A percentile compares a stretch with the other conserved stretches of the same genome.
These are phyloP conservation scores for Orthosia gothica DNA, from an alignment of 2,888 invertebrate genomes.

Conservation along the genomic window DNA sequence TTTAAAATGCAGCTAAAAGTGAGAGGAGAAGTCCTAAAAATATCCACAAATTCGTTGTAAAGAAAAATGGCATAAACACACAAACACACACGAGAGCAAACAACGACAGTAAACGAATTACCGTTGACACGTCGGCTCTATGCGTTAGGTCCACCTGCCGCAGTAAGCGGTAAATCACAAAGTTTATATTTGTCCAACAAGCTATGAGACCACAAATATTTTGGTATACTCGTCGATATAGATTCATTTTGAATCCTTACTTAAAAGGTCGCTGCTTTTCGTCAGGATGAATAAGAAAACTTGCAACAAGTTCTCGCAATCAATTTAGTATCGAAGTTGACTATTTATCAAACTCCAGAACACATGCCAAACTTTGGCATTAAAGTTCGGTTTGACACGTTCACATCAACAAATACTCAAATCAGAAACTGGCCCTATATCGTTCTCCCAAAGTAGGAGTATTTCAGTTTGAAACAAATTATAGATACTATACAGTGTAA, in stretches of 20 bases:
- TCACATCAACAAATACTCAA: too few relatives aligned
- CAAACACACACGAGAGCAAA: slow-evolving; percentile 79
- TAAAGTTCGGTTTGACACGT: too few relatives aligned
- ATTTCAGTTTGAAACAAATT: too few relatives aligned
- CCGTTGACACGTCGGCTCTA: slow-evolving; percentile 89
- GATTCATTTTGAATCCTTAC: neutral
- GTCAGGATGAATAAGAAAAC: slow-evolving; percentile 18
- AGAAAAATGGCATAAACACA: slow-evolving; percentile 73
- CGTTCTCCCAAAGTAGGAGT: neutral
- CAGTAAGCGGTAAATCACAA: slow-evolving; percentile 87
- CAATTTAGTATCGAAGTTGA: neutral
- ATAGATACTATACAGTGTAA: neutral
- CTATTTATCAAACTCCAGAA: too few relatives aligned
- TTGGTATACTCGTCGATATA: neutral
- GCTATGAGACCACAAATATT: slow-evolving; percentile 71
- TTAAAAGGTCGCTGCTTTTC: neutral
- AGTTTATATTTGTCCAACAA: slow-evolving; percentile 72
- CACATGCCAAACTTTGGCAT: too few relatives aligned
- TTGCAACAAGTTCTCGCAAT: neutral
- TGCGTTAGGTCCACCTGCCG: slow-evolving; percentile 91
- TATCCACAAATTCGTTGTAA: slow-evolving; percentile 65
- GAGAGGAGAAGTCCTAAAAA: slow-evolving; percentile 51
- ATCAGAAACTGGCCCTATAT: neutral
- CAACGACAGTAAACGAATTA: slow-evolving; percentile 79
- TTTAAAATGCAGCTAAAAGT: neutral